These are phyloP conservation scores for Drosophila quadrilineata DNA, from an alignment of 1,140 invertebrate genomes.

Conservation along the genomic window DNA sequence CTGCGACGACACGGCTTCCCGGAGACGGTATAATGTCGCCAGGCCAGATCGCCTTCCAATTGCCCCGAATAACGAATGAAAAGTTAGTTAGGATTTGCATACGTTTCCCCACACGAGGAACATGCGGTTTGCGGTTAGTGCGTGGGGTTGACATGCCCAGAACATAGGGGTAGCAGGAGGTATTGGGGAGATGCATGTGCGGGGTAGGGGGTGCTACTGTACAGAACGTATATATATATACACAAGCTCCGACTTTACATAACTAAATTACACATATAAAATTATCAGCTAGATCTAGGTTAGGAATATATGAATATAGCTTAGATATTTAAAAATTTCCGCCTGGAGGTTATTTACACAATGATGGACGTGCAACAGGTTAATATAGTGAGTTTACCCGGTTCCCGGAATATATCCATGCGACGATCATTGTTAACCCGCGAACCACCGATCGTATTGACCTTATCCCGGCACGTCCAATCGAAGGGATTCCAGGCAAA, in stretches of 20 bases:
- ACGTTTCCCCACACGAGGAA: background rate
- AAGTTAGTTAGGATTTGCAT: conserved; percentile 41
- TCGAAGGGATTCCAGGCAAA: conserved; percentile 85
- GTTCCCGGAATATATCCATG: conserved; percentile 81
- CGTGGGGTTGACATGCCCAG: conserved; percentile 30
- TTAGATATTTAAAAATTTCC: background rate
- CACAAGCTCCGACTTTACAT: conserved; percentile 49
- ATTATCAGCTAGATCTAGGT: conserved; percentile 10
- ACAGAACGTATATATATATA: too few species aligned
- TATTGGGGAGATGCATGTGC: too few species aligned
- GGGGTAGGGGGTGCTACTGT: conserved; percentile 39
- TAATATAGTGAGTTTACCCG: conserved; percentile 80
- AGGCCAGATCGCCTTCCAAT: conserved; percentile 82
- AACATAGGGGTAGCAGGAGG: background rate
- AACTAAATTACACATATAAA: conserved; percentile 37
- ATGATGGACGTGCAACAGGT: conserved; percentile 79
- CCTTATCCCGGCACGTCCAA: conserved; percentile 80
- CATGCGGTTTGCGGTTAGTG: background rate
- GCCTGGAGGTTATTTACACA: conserved; percentile 70
- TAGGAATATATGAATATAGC: background rate
- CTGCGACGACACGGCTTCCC: conserved; percentile 89
- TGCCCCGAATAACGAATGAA: conserved; percentile 34
- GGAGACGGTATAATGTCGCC: conserved; percentile 88
- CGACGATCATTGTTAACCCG: conserved; percentile 79
- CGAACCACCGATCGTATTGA: conserved; percentile 79